A percentile compares a stretch with the other conserved stretches of the same genome.
phyloP scores from a whole-genome alignment of 2,113 vertebrate genomes.

The Pholis gunnellus region DNA sequence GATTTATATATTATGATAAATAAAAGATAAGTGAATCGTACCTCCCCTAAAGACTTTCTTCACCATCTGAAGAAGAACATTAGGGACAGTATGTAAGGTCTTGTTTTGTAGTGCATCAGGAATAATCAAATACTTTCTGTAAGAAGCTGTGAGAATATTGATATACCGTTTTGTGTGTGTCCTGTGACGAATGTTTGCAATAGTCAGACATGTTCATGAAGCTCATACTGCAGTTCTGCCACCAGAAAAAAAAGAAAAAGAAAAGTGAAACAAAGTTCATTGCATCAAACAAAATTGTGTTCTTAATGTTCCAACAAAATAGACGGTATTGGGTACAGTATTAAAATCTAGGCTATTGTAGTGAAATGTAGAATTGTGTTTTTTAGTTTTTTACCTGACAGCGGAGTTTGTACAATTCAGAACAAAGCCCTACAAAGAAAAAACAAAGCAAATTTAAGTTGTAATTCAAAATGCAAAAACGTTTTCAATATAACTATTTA shows the following conservation, averaged over 20 bases:
- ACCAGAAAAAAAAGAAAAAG: background rate
- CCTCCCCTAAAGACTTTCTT: background rate
- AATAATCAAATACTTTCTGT: background rate
- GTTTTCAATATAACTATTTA: background rate
- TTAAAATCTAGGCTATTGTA: background rate
- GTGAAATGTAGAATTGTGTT: background rate
- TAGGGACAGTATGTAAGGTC: background rate
- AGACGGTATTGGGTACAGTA: background rate
- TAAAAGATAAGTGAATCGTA: slow-evolving; percentile 1
- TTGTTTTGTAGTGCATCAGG: background rate
- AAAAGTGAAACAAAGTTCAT: background rate
- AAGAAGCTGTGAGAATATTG: background rate
- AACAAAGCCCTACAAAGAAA: background rate
- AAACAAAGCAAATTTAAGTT: background rate
- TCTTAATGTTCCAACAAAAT: background rate
- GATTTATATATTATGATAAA: background rate
- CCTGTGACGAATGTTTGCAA: background rate
- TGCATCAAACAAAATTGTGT: background rate
- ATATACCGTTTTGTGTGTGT: slow-evolving; percentile 21
- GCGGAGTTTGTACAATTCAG: background rate
- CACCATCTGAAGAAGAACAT: slow-evolving; percentile 38
- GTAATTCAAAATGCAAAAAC: background rate
- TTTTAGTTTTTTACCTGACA: slow-evolving; percentile 64
- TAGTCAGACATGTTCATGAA: accelerated
- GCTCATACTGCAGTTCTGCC: slow-evolving; percentile 26